Percentiles rank a stretch among this genome's conserved stretches.
These are phyloP conservation scores for Enteromius treurensis DNA, from an alignment of 2,797 vertebrate genomes.

Conservation along the genomic window DNA sequence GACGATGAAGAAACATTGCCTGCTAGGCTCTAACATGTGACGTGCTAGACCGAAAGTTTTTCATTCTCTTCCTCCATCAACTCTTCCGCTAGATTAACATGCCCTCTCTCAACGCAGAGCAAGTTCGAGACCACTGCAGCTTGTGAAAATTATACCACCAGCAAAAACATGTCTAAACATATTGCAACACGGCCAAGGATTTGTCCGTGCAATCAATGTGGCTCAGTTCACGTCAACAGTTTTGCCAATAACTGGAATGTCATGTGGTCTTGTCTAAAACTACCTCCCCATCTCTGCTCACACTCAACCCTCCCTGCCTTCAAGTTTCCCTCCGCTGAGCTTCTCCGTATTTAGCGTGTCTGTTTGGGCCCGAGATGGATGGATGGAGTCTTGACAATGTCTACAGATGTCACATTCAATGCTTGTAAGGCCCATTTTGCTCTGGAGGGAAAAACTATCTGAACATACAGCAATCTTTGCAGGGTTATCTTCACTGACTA, in stretches of 20 bases:
- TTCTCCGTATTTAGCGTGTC: conserved; percentile 24
- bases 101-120: not conserved
- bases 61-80: not conserved
- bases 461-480: conserved; percentile 12
- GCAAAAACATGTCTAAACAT: conserved; percentile 35
- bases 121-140: conserved; percentile 3
- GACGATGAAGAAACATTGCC: not conserved
- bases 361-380: conserved; percentile 22
- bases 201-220: conserved; percentile 27
- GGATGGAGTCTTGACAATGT: conserved; percentile 43
- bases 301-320: not conserved
- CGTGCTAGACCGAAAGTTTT: not conserved
- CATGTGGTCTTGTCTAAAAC: conserved; percentile 33
- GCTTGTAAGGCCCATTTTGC: conserved; percentile 3
- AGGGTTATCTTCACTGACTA: conserved; percentile 31
- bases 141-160: conserved; percentile 31
- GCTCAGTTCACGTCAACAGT: conserved; percentile 26
- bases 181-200: conserved; percentile 14
- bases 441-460: not conserved
- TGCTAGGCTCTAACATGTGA: conserved; percentile 17
- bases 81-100: not conserved
- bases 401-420: conserved; percentile 31
- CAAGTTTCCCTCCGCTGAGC: not conserved
- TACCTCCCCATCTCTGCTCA: not conserved
- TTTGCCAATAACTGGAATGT: conserved; percentile 29